Conservation (phyloP, 2,888 invertebrate genomes). For the Uloborus plumipes region DNA sequence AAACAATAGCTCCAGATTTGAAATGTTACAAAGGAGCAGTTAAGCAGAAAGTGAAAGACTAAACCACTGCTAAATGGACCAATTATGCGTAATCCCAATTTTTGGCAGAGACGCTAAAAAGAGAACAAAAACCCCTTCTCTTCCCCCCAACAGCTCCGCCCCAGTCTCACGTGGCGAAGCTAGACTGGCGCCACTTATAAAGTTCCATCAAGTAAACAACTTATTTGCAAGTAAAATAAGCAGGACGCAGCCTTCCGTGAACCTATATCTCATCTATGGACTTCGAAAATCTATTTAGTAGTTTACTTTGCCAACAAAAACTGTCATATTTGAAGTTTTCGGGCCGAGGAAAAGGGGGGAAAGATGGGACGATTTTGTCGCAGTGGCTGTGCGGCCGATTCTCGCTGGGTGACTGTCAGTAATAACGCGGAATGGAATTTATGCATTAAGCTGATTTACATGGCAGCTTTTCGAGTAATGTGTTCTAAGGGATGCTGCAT, state of each 20-base stretch:
- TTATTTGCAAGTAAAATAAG: constrained; percentile 57
- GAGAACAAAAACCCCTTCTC: too few relatives aligned
- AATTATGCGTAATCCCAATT: constrained; percentile 38
- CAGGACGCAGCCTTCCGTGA: constrained; percentile 14
- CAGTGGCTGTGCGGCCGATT: too few relatives aligned
- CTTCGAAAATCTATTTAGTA: constrained; percentile 54
- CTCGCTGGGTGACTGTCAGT: not conserved
- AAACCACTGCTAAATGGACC: constrained; percentile 9
- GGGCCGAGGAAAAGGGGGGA: not conserved
- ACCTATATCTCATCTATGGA: constrained; percentile 20
- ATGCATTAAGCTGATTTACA: constrained; percentile 9
- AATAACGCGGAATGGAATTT: not conserved
- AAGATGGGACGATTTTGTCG: too few relatives aligned
- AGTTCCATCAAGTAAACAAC: constrained; percentile 44
- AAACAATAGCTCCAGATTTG: too few relatives aligned
- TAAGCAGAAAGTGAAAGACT: too few relatives aligned
- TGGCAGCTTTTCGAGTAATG: not conserved
- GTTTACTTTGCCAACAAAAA: constrained; percentile 15
- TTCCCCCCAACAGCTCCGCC: not conserved
- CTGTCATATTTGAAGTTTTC: constrained; percentile 42
- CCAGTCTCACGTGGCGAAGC: constrained; percentile 1
- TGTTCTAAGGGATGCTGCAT: not conserved
- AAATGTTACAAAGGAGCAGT: too few relatives aligned
- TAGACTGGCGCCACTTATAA: constrained; percentile 16
- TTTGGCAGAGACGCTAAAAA: not conserved